phyloP scores from a whole-genome alignment of 2,888 invertebrate genomes.

The Philopedon plagiatum region DNA sequence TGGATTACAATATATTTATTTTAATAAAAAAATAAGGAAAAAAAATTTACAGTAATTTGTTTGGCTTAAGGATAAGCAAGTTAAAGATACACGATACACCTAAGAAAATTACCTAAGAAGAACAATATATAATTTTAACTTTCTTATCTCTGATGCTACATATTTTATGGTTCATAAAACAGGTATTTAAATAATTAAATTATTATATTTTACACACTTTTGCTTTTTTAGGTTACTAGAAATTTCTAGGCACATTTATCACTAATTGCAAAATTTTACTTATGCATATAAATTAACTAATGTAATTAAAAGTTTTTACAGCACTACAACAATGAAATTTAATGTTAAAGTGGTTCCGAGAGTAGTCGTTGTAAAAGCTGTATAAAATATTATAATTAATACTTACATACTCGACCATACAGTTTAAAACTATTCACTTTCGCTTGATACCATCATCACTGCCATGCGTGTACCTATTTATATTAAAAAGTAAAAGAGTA shows the following conservation, averaged over 20 bases:
- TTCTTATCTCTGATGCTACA: background rate
- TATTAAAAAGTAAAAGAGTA: too few species aligned
- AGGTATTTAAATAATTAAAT: background rate
- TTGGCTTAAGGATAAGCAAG: too few species aligned
- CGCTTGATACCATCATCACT: background rate
- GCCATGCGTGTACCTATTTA: too few species aligned
- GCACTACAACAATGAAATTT: background rate
- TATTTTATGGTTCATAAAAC: constrained; percentile 8
- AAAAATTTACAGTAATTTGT: too few species aligned
- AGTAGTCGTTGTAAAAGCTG: background rate
- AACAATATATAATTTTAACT: too few species aligned
- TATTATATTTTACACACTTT: constrained; percentile 16
- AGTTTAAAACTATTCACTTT: background rate
- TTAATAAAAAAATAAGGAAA: too few species aligned
- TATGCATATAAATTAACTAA: constrained; percentile 4
- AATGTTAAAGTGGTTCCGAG: constrained; percentile 6
- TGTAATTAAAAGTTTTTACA: constrained; percentile 9
- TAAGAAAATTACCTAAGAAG: too few species aligned
- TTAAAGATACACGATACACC: too few species aligned
- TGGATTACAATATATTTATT: too few species aligned
- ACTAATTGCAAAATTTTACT: constrained; percentile 9
- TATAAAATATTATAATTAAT: background rate
- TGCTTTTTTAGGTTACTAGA: constrained; percentile 22
- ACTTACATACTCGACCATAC: background rate
- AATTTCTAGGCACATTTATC: constrained; percentile 1